Percentiles rank a stretch among this genome's conserved stretches.
These are phyloP conservation scores for Pelvicachromis taeniatus DNA, from an alignment of 2,113 vertebrate species.

Conservation along the genomic window DNA sequence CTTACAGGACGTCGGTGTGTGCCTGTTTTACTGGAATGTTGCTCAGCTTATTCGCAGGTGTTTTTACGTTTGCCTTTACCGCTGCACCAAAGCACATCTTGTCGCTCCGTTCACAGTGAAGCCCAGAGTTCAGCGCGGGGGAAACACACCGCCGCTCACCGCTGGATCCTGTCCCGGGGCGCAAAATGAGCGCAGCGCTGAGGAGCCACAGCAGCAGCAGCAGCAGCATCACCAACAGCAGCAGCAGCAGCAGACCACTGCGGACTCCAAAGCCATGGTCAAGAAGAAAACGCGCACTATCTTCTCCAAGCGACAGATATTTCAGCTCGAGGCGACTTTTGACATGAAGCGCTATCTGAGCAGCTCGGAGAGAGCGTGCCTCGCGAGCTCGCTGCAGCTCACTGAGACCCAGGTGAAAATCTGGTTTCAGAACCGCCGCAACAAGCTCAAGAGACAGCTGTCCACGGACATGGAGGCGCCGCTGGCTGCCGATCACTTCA, in stretches of 20 bases:
- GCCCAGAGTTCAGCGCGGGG: background rate
- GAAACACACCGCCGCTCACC: background rate
- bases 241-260: background rate
- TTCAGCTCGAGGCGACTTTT: slow-evolving; percentile 83
- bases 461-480: slow-evolving; percentile 72
- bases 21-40: background rate
- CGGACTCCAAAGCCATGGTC: slow-evolving; percentile 36
- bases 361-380: slow-evolving; percentile 79
- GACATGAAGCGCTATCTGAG: slow-evolving; percentile 83
- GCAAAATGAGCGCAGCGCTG: slow-evolving; percentile 41
- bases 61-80: background rate
- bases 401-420: slow-evolving; percentile 81
- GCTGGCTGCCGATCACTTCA: slow-evolving; percentile 45
- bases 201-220: slow-evolving; percentile 26
- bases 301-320: slow-evolving; percentile 84
- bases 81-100: slow-evolving; percentile 16
- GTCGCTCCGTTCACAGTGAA: slow-evolving; percentile 57
- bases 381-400: slow-evolving; percentile 76
- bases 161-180: slow-evolving; percentile 26
- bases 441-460: slow-evolving; percentile 82
- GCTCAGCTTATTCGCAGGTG: background rate
- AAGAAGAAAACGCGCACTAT: slow-evolving; percentile 86
- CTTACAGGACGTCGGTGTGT: background rate
- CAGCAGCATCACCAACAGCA: background rate
- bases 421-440: slow-evolving; percentile 82